Conservation (phyloP, 2,797 vertebrate genomes). For the Pitangus sulphuratus region DNA sequence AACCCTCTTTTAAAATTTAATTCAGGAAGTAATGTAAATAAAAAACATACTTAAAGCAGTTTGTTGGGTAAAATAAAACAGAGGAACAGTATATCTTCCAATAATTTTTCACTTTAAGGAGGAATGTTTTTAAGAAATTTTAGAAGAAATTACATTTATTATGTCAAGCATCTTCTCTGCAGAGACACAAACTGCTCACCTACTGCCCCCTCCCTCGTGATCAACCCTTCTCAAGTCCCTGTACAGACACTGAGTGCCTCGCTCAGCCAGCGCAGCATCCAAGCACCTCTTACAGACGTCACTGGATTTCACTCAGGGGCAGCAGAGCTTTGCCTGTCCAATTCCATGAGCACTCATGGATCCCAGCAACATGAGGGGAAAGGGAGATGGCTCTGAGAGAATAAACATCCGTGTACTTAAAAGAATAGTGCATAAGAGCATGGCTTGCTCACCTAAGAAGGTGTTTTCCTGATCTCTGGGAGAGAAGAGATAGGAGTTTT, state of each 20-base stretch:
- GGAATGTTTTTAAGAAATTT: neutral
- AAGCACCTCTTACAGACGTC: neutral
- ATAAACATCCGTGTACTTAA: neutral
- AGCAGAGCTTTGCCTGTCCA: neutral
- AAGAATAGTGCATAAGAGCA: neutral
- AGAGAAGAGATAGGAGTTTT: neutral
- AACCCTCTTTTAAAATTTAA: neutral
- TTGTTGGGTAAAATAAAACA: neutral
- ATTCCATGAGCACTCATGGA: neutral
- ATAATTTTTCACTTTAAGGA: neutral
- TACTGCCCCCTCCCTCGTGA: neutral
- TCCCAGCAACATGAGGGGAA: rapidly evolving
- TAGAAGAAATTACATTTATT: neutral
- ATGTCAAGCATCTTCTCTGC: neutral
- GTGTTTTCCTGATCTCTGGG: neutral
- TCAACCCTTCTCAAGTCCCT: neutral
- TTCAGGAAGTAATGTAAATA: neutral
- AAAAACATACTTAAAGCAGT: neutral
- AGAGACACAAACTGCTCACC: neutral
- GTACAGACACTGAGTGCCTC: neutral
- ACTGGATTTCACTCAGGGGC: neutral
- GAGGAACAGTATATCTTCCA: neutral
- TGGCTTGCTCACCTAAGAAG: neutral
- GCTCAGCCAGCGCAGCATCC: neutral
- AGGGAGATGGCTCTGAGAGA: neutral